Percentiles rank a stretch among this genome's conserved stretches.
phyloP scores from a whole-genome alignment of 2,888 invertebrate species.

The Agonopterix alstromeriana region DNA sequence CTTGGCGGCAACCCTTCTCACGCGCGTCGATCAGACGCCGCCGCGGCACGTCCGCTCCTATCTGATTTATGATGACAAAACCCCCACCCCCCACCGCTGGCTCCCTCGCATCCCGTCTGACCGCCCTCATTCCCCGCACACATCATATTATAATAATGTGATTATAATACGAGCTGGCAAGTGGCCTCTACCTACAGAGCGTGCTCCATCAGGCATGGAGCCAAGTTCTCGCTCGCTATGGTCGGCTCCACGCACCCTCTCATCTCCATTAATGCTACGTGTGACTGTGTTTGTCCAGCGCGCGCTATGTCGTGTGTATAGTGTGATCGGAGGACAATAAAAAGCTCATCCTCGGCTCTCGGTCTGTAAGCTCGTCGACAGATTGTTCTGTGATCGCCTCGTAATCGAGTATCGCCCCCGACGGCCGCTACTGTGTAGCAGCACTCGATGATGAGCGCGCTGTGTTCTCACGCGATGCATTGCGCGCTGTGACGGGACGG shows the following conservation, averaged over 20 bases:
- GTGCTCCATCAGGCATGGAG: too few relatives aligned
- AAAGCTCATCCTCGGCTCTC: not conserved
- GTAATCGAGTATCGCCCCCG: not conserved
- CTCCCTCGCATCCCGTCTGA: not conserved
- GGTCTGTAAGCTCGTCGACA: not conserved
- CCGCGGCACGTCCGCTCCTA: not conserved
- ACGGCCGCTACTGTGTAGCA: not conserved
- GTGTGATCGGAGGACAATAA: not conserved
- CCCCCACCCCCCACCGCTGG: not conserved
- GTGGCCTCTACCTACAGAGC: not conserved
- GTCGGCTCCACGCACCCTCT: too few relatives aligned
- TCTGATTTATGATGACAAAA: constrained; percentile 1
- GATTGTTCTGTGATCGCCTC: not conserved
- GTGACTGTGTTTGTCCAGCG: too few relatives aligned
- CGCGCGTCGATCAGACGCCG: not conserved
- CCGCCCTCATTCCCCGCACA: too few relatives aligned
- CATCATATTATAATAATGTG: not conserved
- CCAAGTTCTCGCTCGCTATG: too few relatives aligned
- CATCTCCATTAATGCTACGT: too few relatives aligned
- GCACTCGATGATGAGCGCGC: not conserved
- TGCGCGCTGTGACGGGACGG: too few relatives aligned
- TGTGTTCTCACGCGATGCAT: not conserved
- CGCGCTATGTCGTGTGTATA: too few relatives aligned
- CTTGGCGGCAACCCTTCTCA: constrained; percentile 1
- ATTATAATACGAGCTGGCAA: not conserved